phyloP scores from a whole-genome alignment of 2,888 invertebrate species.

The Catocala fraxini region DNA sequence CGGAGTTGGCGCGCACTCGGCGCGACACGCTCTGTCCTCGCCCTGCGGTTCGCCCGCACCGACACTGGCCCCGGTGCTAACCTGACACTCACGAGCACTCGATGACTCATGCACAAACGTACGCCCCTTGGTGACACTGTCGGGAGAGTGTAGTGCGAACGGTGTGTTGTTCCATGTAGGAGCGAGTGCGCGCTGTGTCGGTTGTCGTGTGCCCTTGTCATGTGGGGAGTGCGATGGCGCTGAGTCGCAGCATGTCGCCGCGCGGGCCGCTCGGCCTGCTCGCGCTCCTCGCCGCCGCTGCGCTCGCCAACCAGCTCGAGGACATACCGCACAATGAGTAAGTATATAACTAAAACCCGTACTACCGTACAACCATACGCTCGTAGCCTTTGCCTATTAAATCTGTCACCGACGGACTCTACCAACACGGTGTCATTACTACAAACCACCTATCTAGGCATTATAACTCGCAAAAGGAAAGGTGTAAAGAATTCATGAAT shows the following conservation, averaged over 20 bases:
- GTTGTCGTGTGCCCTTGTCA: conserved; percentile 71
- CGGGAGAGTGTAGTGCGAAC: conserved; percentile 69
- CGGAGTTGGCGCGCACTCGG: conserved; percentile 47
- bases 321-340: conserved; percentile 97
- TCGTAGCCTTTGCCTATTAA: not conserved
- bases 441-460: too few relatives aligned
- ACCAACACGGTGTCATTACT: not conserved
- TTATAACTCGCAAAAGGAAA: too few relatives aligned
- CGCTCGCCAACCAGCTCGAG: conserved; percentile 93
- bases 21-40: conserved; percentile 69
- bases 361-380: too few relatives aligned
- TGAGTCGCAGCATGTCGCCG: conserved; percentile 73
- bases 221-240: conserved; percentile 78
- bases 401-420: not conserved
- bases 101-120: conserved; percentile 70
- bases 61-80: conserved; percentile 58
- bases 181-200: conserved; percentile 67
- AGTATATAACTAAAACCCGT: conserved; percentile 68
- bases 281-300: conserved; percentile 70
- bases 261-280: conserved; percentile 71
- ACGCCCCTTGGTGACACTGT: conserved; percentile 66
- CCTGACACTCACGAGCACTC: conserved; percentile 62
- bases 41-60: conserved; percentile 69
- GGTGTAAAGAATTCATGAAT: too few relatives aligned
- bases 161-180: conserved; percentile 68